Base-by-base conservation (phyloP, 2,113 vertebrate genomes). In the Hippocampus abdominalis region DNA sequence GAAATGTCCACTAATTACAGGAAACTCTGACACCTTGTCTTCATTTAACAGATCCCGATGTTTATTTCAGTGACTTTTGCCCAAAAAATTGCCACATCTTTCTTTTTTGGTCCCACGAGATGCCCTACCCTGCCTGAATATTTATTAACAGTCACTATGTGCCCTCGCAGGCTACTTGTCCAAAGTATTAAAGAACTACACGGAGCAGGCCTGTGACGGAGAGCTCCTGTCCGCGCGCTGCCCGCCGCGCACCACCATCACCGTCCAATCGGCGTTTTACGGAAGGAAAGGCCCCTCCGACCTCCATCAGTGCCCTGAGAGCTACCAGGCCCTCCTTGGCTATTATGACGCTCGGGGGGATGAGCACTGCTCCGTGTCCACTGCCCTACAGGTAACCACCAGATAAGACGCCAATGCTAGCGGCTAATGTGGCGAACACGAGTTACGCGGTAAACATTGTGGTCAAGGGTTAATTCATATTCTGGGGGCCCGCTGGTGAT, bases 191-290 rank as follows among this genome's bases (percentile, higher is more conserved):
- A 94, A 84, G 86, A 96, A 96, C 90, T 94, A 96, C 86, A 95
- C 92, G 0, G 91, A 92, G 71, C 93, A 92, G 75, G 94, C 94
- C 66, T 96, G 95, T 1, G 95, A 96, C 81, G 94, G 94, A 79
- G 94, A 94, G 72, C 92, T 94, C 70, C 82, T 95, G 81, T 92
- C 93, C 3, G 86, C 95, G 56, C 92, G 90, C 69, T 96, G 95
- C 70, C 95, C 94, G n/a, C 93, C 94, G 65, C 93, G 92, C 82
- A 95, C 95, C 61, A 94, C 94, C 81, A 94, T 96, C 90, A 94
- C 94, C 39, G 89, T 96, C 85, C 95, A 96, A 70, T 94, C 94
- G 4, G 94, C 95, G 25, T 96, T 96, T 87, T 96, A 96, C 0
- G 94, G 95, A 61, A 90, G 92, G 48, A 92, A 78, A 84, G 84